Percentiles rank a stretch among this genome's conserved stretches.
These are phyloP conservation scores for Leuctra nigra DNA, from an alignment of 2,888 invertebrate species.

Conservation along the genomic window DNA sequence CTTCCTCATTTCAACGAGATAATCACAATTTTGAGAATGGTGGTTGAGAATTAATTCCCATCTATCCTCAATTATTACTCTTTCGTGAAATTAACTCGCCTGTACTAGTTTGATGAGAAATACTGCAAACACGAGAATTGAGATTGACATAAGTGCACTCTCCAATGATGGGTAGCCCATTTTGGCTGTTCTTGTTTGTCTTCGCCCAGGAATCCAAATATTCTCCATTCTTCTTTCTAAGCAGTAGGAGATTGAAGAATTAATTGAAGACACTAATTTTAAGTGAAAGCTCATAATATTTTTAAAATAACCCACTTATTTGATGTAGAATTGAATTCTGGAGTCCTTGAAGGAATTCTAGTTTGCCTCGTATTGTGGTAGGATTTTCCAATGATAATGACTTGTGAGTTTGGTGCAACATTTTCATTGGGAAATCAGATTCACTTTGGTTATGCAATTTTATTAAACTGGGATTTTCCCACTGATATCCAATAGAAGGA, in stretches of 20 bases:
- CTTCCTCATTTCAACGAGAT: no score
- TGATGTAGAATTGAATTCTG: slow-evolving; percentile 53
- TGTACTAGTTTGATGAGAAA: slow-evolving; percentile 76
- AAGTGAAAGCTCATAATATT: slow-evolving; percentile 27
- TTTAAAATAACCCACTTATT: slow-evolving; percentile 51
- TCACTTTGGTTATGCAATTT: background rate
- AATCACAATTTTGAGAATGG: no score
- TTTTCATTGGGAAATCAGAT: slow-evolving; percentile 36
- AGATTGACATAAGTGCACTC: slow-evolving; percentile 73
- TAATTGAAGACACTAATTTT: slow-evolving; percentile 28
- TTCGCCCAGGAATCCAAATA: slow-evolving; percentile 10
- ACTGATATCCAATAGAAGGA: no score
- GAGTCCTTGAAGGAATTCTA: slow-evolving; percentile 50
- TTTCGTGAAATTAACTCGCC: no score
- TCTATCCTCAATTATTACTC: no score
- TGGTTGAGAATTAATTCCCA: no score
- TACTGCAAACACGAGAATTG: slow-evolving; percentile 78
- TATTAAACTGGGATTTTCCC: background rate
- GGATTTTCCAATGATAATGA: slow-evolving; percentile 39
- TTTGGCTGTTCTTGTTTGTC: slow-evolving; percentile 24
- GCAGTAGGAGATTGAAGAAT: slow-evolving; percentile 19
- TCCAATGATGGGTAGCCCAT: slow-evolving; percentile 74
- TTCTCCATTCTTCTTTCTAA: slow-evolving; percentile 32
- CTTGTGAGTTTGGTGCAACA: slow-evolving; percentile 37
- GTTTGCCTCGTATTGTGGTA: slow-evolving; percentile 48